A percentile compares a stretch with the other conserved stretches of the same genome.
Evolutionary conservation across 2,113 vertebrate species (phyloP).

Genomic region (Planiliza haematocheilus): DNA sequence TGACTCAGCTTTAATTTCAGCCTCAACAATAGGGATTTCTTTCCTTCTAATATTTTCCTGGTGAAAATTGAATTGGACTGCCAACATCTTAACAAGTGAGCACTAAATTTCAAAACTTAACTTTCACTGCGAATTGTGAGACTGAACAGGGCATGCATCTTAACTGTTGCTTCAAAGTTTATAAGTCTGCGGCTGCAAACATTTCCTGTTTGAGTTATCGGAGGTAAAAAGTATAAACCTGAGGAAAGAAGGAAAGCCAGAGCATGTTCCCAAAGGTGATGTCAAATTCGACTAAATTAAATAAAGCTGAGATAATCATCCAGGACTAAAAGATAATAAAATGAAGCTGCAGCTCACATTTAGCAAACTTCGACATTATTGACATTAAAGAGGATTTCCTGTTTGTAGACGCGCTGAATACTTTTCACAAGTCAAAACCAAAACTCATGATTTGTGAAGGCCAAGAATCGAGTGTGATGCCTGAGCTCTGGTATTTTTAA

Average conservation of each 20-base stretch:
- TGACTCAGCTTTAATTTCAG: too few species aligned
- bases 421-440: neutral
- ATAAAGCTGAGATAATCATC: neutral
- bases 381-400: neutral
- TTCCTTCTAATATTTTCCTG: too few species aligned
- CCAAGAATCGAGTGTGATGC: slow-evolving; percentile 11
- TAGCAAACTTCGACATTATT: neutral
- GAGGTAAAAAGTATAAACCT: neutral
- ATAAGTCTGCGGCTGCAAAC: neutral
- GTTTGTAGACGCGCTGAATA: neutral
- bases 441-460: neutral
- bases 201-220: neutral
- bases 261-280: neutral
- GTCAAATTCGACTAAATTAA: neutral
- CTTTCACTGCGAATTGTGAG: neutral
- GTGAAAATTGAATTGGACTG: too few species aligned
- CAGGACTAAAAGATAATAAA: neutral
- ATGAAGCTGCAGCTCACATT: neutral
- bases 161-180: neutral
- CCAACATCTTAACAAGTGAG: neutral
- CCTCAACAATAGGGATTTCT: too few species aligned
- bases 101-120: neutral
- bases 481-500: slow-evolving; percentile 57
- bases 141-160: neutral
- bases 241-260: neutral